Evolutionary conservation across 2,888 invertebrate genomes (phyloP).

Genomic region (Agrotis segetum): DNA sequence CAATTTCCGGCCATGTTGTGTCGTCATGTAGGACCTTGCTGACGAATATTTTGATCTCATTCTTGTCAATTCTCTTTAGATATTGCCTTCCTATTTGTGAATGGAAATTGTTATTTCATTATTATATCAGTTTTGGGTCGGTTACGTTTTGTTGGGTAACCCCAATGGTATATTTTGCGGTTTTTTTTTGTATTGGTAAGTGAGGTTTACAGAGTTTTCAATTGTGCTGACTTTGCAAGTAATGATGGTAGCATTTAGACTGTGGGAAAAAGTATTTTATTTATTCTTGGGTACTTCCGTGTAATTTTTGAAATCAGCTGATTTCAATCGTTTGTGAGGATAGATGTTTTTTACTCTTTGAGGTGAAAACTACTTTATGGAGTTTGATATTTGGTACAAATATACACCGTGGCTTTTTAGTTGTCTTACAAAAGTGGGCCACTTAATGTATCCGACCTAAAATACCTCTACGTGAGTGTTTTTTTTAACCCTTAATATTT

Average conservation of each 20-base stretch:
- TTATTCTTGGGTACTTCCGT: background rate
- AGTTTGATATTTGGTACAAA: no score
- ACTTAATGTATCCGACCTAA: no score
- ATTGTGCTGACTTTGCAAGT: background rate
- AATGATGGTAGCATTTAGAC: background rate
- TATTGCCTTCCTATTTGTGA: constrained; percentile 54
- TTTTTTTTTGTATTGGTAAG: constrained; percentile 5
- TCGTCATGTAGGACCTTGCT: constrained; percentile 42
- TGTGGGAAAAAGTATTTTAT: background rate
- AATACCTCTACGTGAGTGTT: no score
- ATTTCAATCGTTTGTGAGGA: no score
- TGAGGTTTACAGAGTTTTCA: background rate
- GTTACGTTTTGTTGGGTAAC: constrained; percentile 8
- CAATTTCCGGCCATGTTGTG: constrained; percentile 60
- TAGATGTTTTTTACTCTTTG: no score
- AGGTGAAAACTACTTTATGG: no score
- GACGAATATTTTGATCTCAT: constrained; percentile 55
- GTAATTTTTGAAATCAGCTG: no score
- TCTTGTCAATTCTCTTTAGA: constrained; percentile 51
- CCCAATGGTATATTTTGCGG: background rate
- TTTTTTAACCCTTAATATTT: no score
- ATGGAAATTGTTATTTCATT: constrained; percentile 58
- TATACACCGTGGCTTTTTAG: no score
- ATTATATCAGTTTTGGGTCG: constrained; percentile 33
- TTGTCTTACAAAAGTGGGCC: no score